Percentiles rank a stretch among this genome's conserved stretches.
phyloP scores from a whole-genome alignment of 2,888 invertebrate genomes.

The Drosophila niveifrons region DNA sequence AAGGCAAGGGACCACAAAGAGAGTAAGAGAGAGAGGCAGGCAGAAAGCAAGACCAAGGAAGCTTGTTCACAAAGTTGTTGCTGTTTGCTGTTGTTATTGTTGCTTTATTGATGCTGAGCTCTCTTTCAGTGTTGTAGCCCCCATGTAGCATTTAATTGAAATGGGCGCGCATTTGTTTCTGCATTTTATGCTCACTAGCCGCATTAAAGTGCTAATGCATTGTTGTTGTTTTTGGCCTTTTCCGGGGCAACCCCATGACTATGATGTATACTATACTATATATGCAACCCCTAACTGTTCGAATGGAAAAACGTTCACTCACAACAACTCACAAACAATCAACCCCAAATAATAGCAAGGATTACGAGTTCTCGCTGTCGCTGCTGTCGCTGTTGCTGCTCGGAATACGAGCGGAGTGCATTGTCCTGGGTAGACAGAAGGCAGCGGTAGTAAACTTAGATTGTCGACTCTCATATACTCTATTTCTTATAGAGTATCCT shows the following conservation, averaged over 20 bases:
- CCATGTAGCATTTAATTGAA: slow-evolving; percentile 80
- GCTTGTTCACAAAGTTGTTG: slow-evolving; percentile 45
- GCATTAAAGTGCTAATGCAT: slow-evolving; percentile 83
- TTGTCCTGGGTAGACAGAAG: slow-evolving; percentile 61
- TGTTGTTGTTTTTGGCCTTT: slow-evolving; percentile 80
- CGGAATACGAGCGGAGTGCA: slow-evolving; percentile 60
- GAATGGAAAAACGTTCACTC: slow-evolving; percentile 39
- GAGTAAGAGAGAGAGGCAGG: neutral
- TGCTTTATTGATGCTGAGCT: slow-evolving; percentile 53
- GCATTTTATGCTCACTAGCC: slow-evolving; percentile 79
- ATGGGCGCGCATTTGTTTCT: slow-evolving; percentile 78
- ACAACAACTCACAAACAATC: slow-evolving; percentile 70
- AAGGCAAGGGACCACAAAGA: slow-evolving; percentile 23
- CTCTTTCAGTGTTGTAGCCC: slow-evolving; percentile 43
- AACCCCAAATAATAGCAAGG: slow-evolving; percentile 77
- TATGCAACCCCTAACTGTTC: slow-evolving; percentile 62
- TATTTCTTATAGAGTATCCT: neutral
- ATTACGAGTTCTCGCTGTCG: slow-evolving; percentile 58
- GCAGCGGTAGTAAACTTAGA: neutral
- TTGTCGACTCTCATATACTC: slow-evolving; percentile 22
- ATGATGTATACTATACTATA: too few species aligned
- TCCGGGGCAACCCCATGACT: slow-evolving; percentile 35
- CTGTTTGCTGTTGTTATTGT: slow-evolving; percentile 51
- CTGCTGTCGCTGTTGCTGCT: slow-evolving; percentile 8
- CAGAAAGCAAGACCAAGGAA: slow-evolving; percentile 21